Base-by-base conservation (phyloP, 2,888 invertebrate genomes). In the Cecidostiba fungosa region DNA sequence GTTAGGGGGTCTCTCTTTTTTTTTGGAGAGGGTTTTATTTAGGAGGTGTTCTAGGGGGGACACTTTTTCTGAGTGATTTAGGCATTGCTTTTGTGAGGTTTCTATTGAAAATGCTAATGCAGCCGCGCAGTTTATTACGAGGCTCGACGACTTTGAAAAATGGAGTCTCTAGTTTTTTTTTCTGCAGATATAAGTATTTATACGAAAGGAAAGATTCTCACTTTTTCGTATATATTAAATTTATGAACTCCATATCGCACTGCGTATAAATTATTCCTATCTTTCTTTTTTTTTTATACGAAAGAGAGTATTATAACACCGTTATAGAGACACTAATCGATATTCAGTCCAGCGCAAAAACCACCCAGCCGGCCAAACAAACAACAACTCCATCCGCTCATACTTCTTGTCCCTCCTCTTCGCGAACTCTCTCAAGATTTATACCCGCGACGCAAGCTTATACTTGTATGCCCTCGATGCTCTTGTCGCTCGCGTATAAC, bases 71-170 rank as follows among this genome's bases (percentile, higher is more conserved):
- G 14, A 66, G 66, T 66, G 26, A 10, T 66, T 66, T 66, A 29
- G 29, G 66, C 66, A 29, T 26, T 10, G 26, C n/a, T n/a, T 26
- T 26, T 66, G 66, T 66, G 29, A 12, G 12, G 1, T 29, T 66
- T 66, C 66, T 29, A 66, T 66, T 26, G 26, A 66, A 26, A 66
- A 66, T 66, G 66, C 66, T 66, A 66, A 66, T 66, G 66, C 16
- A 8, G 3, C 12, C 54, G 66, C 14, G 26, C 29, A 29, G 12
- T 66, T 66, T 66, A 66, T n/a, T n/a, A n/a, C 26, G 26, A 62
- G 62, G 23, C 8, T 8, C 16, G 26, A 66, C 4, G 26, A 26
- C 66, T 26, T 26, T 66, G 29, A 66, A 66, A 26, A 29, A 26
- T 66, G 26, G 66, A 5, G 26, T 14, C 29, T 0, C 29, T 0